These are phyloP conservation scores for Ips nitidus DNA, from an alignment of 1,140 invertebrate species.

Conservation along the genomic window DNA sequence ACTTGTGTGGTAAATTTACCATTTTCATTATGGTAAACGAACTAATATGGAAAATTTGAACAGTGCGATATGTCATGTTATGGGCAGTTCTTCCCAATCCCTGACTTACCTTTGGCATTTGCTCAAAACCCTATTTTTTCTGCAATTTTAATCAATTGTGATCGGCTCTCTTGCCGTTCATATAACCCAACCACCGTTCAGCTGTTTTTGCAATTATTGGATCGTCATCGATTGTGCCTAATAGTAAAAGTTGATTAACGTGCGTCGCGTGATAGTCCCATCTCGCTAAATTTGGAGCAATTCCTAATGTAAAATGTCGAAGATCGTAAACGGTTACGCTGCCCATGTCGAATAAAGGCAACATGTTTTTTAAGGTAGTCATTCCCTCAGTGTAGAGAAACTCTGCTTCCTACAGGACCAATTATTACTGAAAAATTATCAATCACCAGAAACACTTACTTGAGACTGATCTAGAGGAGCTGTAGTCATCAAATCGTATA, in stretches of 20 bases:
- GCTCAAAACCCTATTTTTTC: too few species aligned
- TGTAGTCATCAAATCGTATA: slow-evolving; percentile 86
- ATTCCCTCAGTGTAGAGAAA: slow-evolving; percentile 85
- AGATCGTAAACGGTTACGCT: slow-evolving; percentile 97
- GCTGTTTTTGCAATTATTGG: slow-evolving; percentile 82
- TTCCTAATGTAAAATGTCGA: slow-evolving; percentile 84
- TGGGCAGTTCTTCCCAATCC: too few species aligned
- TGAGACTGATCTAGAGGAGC: slow-evolving; percentile 61
- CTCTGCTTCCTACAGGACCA: slow-evolving; percentile 61
- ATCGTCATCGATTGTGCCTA: slow-evolving; percentile 86
- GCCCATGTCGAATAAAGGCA: slow-evolving; percentile 93
- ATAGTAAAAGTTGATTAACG: slow-evolving; percentile 90
- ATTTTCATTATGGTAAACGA: too few species aligned
- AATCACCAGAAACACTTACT: slow-evolving; percentile 35
- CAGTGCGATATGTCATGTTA: too few species aligned
- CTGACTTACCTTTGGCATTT: too few species aligned
- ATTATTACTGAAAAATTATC: too few species aligned
- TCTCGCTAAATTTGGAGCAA: slow-evolving; percentile 86
- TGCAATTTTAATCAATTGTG: slow-evolving; percentile 69
- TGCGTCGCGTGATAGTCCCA: slow-evolving; percentile 99
- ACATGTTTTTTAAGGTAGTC: slow-evolving; percentile 82
- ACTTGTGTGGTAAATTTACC: too few species aligned
- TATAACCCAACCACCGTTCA: slow-evolving; percentile 93
- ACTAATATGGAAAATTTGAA: too few species aligned
- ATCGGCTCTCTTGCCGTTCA: slow-evolving; percentile 89